Conservation (phyloP, 2,888 invertebrate genomes). For the Apeira syringaria region DNA sequence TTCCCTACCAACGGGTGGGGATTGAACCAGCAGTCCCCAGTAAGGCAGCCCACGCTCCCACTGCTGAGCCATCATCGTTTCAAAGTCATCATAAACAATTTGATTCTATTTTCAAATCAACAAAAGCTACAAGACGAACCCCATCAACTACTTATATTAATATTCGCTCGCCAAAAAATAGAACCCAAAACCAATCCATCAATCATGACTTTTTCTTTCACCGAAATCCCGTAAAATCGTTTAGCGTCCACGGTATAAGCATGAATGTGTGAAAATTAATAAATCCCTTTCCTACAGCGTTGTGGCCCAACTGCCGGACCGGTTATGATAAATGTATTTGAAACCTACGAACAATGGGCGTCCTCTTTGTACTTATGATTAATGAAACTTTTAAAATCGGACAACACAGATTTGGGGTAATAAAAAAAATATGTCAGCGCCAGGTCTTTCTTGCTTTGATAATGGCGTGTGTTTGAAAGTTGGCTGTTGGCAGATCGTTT, state of each 20-base stretch:
- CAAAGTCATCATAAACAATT: no score
- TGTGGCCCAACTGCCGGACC: constrained; percentile 39
- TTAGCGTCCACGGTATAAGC: constrained; percentile 30
- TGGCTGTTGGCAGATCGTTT: background rate
- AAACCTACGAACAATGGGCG: constrained; percentile 50
- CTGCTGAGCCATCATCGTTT: no score
- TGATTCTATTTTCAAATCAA: no score
- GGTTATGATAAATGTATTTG: constrained; percentile 73
- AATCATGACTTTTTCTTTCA: constrained; percentile 23
- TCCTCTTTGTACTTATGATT: constrained; percentile 50
- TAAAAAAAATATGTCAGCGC: constrained; percentile 15
- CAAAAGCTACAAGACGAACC: no score
- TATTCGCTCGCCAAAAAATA: no score
- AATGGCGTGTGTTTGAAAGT: constrained; percentile 1
- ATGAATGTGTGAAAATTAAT: constrained; percentile 60
- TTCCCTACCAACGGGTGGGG: no score
- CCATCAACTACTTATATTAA: no score
- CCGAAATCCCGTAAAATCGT: constrained; percentile 27
- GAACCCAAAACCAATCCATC: constrained; percentile 19
- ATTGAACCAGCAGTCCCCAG: no score
- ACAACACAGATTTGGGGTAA: constrained; percentile 18
- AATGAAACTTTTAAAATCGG: constrained; percentile 53
- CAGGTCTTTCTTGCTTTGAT: constrained; percentile 13
- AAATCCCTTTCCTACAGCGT: constrained; percentile 47
- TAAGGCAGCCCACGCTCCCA: no score